Conservation (phyloP, 2,113 vertebrate genomes). For the Notechis scutatus region DNA sequence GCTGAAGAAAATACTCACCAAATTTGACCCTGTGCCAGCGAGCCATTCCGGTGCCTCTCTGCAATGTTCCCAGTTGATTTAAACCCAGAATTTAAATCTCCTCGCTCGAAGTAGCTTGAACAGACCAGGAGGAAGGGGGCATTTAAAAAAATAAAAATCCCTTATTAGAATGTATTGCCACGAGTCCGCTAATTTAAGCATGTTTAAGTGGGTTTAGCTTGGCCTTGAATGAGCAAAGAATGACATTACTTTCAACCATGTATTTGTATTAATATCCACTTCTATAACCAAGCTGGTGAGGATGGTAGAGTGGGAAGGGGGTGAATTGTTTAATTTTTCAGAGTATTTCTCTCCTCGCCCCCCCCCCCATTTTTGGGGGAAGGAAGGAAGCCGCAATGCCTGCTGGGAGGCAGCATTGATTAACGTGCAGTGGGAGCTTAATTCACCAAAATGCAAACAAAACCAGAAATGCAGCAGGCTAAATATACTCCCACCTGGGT, state of each 20-base stretch:
- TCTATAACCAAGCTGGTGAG: background rate
- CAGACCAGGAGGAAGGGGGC: background rate
- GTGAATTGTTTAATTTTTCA: background rate
- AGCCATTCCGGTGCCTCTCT: background rate
- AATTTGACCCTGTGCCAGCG: background rate
- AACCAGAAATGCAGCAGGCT: background rate
- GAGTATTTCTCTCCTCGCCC: background rate
- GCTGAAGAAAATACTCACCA: background rate
- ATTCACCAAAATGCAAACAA: background rate
- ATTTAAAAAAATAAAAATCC: background rate
- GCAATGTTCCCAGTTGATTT: background rate
- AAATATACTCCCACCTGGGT: background rate
- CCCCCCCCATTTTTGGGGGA: background rate
- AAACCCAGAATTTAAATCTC: background rate
- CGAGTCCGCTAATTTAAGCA: background rate
- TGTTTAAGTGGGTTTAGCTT: background rate
- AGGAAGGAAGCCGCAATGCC: background rate
- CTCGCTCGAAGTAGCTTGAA: background rate
- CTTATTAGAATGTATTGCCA: background rate
- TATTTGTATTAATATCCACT: background rate
- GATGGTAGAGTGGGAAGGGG: background rate
- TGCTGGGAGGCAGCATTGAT: background rate
- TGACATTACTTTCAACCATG: background rate
- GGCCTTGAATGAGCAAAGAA: background rate
- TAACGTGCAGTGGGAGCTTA: background rate